Percentiles rank a stretch among this genome's conserved stretches.
Conservation (phyloP, 2,888 invertebrate genomes). For the Acanthoscelides obtectus region DNA sequence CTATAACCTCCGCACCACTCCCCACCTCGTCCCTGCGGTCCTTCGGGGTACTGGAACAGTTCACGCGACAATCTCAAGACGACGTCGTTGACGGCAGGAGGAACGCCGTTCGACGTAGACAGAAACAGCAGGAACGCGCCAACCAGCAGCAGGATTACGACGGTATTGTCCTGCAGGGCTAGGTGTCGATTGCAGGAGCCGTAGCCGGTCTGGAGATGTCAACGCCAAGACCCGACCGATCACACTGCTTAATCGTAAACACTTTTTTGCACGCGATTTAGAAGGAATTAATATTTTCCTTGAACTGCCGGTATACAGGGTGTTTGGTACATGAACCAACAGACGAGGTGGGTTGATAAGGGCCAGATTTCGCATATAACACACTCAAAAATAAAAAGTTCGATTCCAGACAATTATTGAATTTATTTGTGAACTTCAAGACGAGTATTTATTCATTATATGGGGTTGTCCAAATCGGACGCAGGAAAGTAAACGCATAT, state of each 20-base stretch:
- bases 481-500: too few species aligned
- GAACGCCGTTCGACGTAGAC: too few species aligned
- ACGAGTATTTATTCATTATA: too few species aligned
- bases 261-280: background rate
- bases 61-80: constrained; percentile 14
- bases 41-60: constrained; percentile 2
- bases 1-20: background rate
- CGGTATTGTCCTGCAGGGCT: constrained; percentile 25
- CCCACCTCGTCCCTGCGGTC: background rate
- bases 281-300: too few species aligned
- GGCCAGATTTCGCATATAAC: too few species aligned
- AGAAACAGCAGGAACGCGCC: constrained; percentile 1
- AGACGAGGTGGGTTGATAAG: too few species aligned
- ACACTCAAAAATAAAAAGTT: too few species aligned
- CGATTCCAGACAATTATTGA: too few species aligned
- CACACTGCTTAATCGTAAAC: background rate
- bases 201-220: background rate
- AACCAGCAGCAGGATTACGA: constrained; percentile 21
- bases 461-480: too few species aligned
- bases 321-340: too few species aligned
- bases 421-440: too few species aligned
- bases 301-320: too few species aligned
- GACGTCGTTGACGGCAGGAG: constrained; percentile 1
- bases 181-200: constrained; percentile 26
- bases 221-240: background rate